phyloP scores from a whole-genome alignment of 2,797 vertebrate species.

The Muscicapa comitata region DNA sequence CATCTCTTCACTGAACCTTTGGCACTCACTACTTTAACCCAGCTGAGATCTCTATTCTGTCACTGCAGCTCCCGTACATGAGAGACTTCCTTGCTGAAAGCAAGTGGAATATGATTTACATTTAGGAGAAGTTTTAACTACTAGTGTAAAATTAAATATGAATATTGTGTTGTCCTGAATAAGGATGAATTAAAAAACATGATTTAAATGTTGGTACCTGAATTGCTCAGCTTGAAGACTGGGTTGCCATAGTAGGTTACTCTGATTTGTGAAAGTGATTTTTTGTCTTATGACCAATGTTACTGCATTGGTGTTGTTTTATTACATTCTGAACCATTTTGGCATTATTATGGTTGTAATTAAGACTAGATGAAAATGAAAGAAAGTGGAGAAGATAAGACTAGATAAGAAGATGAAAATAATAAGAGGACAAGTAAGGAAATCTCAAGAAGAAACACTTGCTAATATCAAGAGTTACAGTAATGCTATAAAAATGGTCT shows the following conservation, averaged over 20 bases:
- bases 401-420: slow-evolving; percentile 70
- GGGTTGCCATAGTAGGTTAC: background rate
- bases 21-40: background rate
- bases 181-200: background rate
- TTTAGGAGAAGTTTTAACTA: background rate
- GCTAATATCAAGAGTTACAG: slow-evolving; percentile 81
- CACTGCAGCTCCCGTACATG: background rate
- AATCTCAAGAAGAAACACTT: slow-evolving; percentile 71
- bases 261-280: background rate
- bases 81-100: background rate
- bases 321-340: slow-evolving; percentile 19
- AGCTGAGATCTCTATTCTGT: background rate
- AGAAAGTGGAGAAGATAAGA: slow-evolving; percentile 36
- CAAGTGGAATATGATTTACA: background rate
- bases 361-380: slow-evolving; percentile 61
- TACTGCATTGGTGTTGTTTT: background rate
- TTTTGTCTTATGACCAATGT: background rate
- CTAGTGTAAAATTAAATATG: background rate
- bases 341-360: slow-evolving; percentile 7
- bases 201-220: background rate
- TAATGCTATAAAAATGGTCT: slow-evolving; percentile 63
- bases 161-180: background rate
- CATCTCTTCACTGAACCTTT: background rate
- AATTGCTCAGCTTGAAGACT: background rate
- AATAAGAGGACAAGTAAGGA: slow-evolving; percentile 67